Evolutionary conservation across 2,888 invertebrate genomes (phyloP).

Genomic region (Leucozona laternaria): DNA sequence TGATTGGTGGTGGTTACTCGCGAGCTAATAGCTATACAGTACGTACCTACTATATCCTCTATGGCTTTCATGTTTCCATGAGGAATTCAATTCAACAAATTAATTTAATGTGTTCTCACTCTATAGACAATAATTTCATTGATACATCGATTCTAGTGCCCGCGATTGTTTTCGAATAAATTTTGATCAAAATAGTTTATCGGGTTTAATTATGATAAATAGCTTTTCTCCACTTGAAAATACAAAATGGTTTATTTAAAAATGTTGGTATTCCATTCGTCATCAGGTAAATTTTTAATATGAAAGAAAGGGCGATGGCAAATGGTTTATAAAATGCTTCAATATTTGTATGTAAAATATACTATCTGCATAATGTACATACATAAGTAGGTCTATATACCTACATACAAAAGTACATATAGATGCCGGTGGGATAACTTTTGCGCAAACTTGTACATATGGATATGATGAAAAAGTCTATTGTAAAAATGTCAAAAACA

Average conservation of each 20-base stretch:
- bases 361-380: too few species aligned
- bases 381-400: too few species aligned
- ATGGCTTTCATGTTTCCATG: conserved; percentile 35
- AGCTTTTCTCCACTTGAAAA: conserved; percentile 15
- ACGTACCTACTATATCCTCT: not conserved
- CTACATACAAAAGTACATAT: too few species aligned
- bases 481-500: too few species aligned
- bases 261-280: not conserved
- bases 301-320: too few species aligned
- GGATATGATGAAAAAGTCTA: too few species aligned
- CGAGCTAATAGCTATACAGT: conserved; percentile 51
- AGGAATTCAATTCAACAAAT: conserved; percentile 60
- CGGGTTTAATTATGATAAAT: conserved; percentile 21
- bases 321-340: too few species aligned
- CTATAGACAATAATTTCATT: conserved; percentile 57
- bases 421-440: too few species aligned
- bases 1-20: conserved; percentile 56
- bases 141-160: conserved; percentile 10
- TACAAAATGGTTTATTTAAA: conserved; percentile 22
- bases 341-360: too few species aligned
- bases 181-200: conserved; percentile 20
- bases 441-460: too few species aligned
- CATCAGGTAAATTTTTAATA: too few species aligned
- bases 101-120: conserved; percentile 65
- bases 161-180: conserved; percentile 46